These are phyloP conservation scores for Gandaritis pyraliata DNA, from an alignment of 2,888 invertebrate genomes.

Conservation along the genomic window DNA sequence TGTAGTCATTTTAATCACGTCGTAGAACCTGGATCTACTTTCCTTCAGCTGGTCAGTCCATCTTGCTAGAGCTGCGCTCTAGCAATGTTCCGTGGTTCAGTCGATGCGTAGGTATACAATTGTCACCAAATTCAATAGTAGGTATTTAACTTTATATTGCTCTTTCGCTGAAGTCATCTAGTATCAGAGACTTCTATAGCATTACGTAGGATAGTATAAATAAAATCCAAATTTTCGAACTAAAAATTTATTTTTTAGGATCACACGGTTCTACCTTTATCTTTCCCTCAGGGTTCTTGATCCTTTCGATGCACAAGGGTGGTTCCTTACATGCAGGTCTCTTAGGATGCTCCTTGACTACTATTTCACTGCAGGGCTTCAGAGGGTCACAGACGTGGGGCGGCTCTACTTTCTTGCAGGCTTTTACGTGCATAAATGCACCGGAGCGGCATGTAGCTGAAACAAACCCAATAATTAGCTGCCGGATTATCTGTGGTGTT, in stretches of 20 bases:
- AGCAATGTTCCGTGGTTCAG: no score
- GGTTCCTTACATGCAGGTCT: slow-evolving; percentile 38
- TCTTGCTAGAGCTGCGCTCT: no score
- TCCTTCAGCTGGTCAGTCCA: no score
- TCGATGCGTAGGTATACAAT: no score
- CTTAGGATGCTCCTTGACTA: slow-evolving; percentile 20
- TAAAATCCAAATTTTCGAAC: not conserved
- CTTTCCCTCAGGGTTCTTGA: slow-evolving; percentile 46
- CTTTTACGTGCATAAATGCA: slow-evolving; percentile 38
- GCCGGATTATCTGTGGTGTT: not conserved
- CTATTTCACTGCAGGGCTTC: slow-evolving; percentile 38
- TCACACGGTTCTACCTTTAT: slow-evolving; percentile 38
- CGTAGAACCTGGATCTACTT: no score
- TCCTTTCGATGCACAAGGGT: slow-evolving; percentile 40
- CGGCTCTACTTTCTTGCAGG: slow-evolving; percentile 33
- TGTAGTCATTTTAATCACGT: no score
- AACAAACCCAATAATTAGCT: slow-evolving; percentile 27
- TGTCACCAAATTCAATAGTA: no score
- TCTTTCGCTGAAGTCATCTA: no score
- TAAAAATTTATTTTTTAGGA: slow-evolving; percentile 32
- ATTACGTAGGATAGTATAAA: no score
- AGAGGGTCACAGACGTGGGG: slow-evolving; percentile 46
- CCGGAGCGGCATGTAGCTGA: slow-evolving; percentile 46
- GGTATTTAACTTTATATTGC: no score
- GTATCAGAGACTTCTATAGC: no score